These are phyloP conservation scores for Spilosoma lubricipeda DNA, from an alignment of 2,888 invertebrate genomes.

Conservation along the genomic window DNA sequence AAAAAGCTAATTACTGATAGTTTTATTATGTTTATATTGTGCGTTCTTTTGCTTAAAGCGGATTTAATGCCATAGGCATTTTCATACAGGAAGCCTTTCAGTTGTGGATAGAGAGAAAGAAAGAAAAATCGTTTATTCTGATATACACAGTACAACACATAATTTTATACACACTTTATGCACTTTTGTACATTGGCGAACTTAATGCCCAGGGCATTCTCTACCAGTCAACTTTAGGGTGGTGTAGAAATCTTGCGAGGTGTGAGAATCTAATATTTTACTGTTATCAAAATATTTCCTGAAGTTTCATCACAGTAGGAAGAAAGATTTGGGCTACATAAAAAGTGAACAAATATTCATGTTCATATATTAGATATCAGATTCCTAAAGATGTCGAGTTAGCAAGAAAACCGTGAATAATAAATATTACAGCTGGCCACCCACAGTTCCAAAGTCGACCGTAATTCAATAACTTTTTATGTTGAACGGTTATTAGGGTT, in stretches of 20 bases:
- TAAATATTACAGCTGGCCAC: slow-evolving; percentile 2
- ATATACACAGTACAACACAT: too few relatives aligned
- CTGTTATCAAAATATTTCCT: neutral
- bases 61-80: neutral
- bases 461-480: neutral
- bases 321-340: neutral
- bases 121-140: too few relatives aligned
- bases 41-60: neutral
- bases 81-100: neutral
- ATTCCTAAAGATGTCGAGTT: neutral
- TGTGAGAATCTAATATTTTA: too few relatives aligned
- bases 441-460: neutral
- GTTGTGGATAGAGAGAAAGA: too few relatives aligned
- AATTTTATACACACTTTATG: too few relatives aligned
- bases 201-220: too few relatives aligned
- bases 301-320: neutral
- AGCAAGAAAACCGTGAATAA: neutral
- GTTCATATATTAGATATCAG: neutral
- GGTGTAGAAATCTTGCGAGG: too few relatives aligned
- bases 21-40: too few relatives aligned
- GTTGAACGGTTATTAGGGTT: neutral
- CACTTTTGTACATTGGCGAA: too few relatives aligned
- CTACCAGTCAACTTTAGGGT: too few relatives aligned
- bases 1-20: neutral
- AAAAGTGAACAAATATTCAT: neutral